Base-by-base conservation (phyloP, 2,113 vertebrate genomes). In the Xenus cinereus region DNA sequence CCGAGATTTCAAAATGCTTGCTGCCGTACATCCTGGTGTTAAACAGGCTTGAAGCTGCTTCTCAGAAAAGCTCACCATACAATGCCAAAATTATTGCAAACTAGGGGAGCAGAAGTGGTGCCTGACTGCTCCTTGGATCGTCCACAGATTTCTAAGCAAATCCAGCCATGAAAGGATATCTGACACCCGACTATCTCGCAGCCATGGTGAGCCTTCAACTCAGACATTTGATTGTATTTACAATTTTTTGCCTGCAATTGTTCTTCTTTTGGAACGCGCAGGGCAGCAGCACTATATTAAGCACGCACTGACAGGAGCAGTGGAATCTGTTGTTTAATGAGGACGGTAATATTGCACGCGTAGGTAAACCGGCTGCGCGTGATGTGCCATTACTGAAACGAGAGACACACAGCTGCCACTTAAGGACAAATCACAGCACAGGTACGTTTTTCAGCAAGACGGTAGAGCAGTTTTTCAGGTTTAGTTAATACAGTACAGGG, bases 121-220 rank as follows among this genome's bases (percentile, higher is more conserved):
- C 48, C 82, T 77, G 43, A 66, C 59, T 94, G 45, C 33, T 90
- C 37, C 67, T 88, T 56, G 76, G 82, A 84, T 75, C 69, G 72
- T 43, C 90, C 57, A 75, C 80, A 14, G 22, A 53, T 81, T 90
- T 76, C 69, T 69, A 87, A 91, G 86, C 80, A 95, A 87, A 95
- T 72, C 74, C 82, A 94, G 80, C 62, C 30, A 54, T 43, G 86
- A 89, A 76, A 92, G 66, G 68, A 78, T 84, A 93, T 84, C 67
- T 91, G 76, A 89, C 73, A 89, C 33, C 20, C 19, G 0, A 4
- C 71, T n/a, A 30, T 59, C 84, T 87, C 60, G 66, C 39, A 92
- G 73, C 39, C 66, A 12, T 15, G 10, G 51, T 50, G 33, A 73
- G 87, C 60, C n/a, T 80, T 83, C 68, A 63, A 8, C 59, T 77